Base-by-base conservation (phyloP, 2,113 vertebrate genomes). In the Urocolius indicus region DNA sequence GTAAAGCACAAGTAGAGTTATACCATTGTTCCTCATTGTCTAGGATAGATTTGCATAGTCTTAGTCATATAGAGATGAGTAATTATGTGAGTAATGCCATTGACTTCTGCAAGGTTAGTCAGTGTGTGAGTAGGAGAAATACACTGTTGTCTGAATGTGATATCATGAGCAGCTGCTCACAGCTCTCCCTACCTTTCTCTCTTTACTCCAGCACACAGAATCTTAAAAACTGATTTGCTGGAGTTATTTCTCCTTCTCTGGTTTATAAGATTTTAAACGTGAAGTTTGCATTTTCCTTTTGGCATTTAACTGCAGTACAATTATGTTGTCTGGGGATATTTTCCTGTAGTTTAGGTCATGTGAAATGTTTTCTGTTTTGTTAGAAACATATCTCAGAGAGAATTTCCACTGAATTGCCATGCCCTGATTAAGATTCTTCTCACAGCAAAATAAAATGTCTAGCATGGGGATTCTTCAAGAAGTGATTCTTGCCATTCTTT, bases 251-350 rank as follows among this genome's bases (percentile, higher is more conserved):
- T 86, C 46, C 13, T 82, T 68, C 45, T 86, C 38, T 80, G 80
- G n/a, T 62, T 95, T 57, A 45, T 91, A 32, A 52, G n/a, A 75
- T 55, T 90, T 85, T 81, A 69, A 48, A 73, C 59, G 22, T 86
- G 51, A 95, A 94, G 84, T 62, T 30, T 38, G 4, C 46, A 58
- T 52, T 90, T 95, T 97, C 88, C 43, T 69, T 83, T 90, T 94
- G 74, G 93, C 46, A 90, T 90, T 75, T 80, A 72, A 95, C 82
- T 96, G 73, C 94, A 90, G 82, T 84, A 77, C 30, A 87, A 27
- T 8, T 13, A 23, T 45, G 34, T 85, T 73, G 26, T 74, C 15
- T 76, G 20, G 17, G 17, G n/a, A 59, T 69, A 52, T 88, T 84
- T 72, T 36, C 23, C 29, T 34, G 17, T 10, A 27, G 17, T 61